Base-by-base conservation (phyloP, 2,888 invertebrate genomes). In the Machimus rusticus region DNA sequence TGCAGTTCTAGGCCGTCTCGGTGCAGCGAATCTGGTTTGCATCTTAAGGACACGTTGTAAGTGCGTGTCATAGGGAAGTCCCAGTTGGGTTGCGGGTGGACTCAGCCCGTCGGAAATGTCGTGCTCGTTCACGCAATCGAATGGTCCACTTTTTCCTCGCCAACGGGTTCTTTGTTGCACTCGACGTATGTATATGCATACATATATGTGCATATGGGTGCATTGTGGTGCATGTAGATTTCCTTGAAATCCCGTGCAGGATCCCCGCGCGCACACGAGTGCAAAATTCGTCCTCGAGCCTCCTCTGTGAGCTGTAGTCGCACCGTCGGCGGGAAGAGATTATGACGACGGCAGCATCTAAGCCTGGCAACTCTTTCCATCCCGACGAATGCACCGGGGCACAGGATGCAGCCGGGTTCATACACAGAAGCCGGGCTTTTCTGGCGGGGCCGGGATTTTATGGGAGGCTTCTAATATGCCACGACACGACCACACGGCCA, bases 401-500 rank as follows among this genome's bases (percentile, higher is more conserved):
- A 34, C 51, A 79, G 79, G 79, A 57, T 85, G 74, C 85, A 85
- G 28, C 37, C 43, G 43, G 74, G 28, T 12, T 85, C 74, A 85
- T 85, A 85, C 85, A 85, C 74, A 43, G 74, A 46, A 85, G 51
- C 9, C 31, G 74, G 85, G 57, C 74, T 85, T 74, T 46, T 74
- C 43, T 43, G 85, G 43, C 74, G 57, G 39, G 28, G 74, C 34
- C 37, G 74, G 85, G 85, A 46, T 82, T 57, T 82, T 57, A 82
- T 82, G 82, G 37, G 37, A 46, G 57, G 74, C 39, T 74, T 85
- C 85, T 85, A 85, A 85, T 82, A 85, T 85, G 85, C 57, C 78
- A 57, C 76, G 78, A 86, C 86, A 86, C 86, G 51, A 87, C 82
- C 77, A 87, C 84, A 84, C 46, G 74, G 28, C 79, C 31, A 74